These are phyloP conservation scores for Cetoscarus ocellatus DNA, from an alignment of 2,797 vertebrate species.

Conservation along the genomic window DNA sequence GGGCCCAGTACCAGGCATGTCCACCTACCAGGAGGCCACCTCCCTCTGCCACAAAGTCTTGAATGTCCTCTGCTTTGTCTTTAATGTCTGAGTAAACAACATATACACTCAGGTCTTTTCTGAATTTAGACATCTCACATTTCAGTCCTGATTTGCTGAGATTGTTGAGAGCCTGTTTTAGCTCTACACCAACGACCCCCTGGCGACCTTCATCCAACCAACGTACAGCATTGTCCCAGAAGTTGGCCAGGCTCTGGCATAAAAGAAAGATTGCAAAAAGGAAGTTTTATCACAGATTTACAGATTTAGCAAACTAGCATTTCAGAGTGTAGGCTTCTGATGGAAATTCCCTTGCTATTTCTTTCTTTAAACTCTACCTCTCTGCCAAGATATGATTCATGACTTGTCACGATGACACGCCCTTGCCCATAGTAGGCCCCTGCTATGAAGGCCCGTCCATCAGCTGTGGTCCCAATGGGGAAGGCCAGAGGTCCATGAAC, in stretches of 20 bases:
- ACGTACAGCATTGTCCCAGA: constrained; percentile 82
- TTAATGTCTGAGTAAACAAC: constrained; percentile 80
- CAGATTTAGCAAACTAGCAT: neutral
- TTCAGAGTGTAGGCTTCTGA: neutral
- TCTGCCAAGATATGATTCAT: constrained; percentile 76
- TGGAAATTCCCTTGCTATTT: neutral
- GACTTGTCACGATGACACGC: constrained; percentile 81
- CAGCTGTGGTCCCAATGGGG: constrained; percentile 76
- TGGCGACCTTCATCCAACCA: constrained; percentile 86
- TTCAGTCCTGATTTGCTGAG: constrained; percentile 66
- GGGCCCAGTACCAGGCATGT: constrained; percentile 88
- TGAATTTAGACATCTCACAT: constrained; percentile 72
- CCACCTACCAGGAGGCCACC: constrained; percentile 88
- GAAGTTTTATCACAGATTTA: neutral
- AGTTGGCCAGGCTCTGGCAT: constrained; percentile 68
- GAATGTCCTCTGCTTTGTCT: constrained; percentile 73
- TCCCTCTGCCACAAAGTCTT: constrained; percentile 88
- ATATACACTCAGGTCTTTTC: constrained; percentile 78
- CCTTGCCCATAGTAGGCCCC: constrained; percentile 86
- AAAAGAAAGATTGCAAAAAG: neutral
- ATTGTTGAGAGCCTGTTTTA: neutral
- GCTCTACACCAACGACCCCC: constrained; percentile 78
- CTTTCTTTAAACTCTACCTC: constrained; percentile 34
- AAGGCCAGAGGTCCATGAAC: constrained; percentile 87
- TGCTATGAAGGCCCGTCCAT: constrained; percentile 79